Conservation (phyloP, 2,113 vertebrate species). For the Phylloscopus whistleri region DNA sequence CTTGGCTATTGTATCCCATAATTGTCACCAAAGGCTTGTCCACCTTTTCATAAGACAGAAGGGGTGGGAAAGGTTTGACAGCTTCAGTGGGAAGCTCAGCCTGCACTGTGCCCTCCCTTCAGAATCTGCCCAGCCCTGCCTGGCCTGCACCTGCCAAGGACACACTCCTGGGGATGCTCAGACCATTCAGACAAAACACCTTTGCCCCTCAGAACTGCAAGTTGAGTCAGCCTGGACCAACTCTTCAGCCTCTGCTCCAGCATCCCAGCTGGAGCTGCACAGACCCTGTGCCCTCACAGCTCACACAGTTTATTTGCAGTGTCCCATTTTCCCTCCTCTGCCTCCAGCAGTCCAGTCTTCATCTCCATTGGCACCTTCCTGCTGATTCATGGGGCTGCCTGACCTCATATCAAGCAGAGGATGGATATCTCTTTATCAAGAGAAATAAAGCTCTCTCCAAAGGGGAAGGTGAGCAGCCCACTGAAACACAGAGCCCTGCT, state of each 20-base stretch:
- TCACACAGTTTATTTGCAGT: background rate
- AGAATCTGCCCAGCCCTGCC: background rate
- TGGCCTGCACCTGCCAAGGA: background rate
- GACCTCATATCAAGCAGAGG: background rate
- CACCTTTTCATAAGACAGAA: background rate
- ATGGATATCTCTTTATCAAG: background rate
- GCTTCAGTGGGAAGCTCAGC: background rate
- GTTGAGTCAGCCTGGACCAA: background rate
- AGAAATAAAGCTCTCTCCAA: constrained; percentile 6
- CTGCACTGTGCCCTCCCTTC: background rate
- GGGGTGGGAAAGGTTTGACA: background rate
- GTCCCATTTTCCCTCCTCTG: background rate
- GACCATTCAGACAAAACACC: background rate
- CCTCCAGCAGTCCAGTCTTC: background rate
- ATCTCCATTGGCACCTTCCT: background rate
- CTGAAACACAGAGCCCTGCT: background rate
- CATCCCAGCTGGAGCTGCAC: background rate
- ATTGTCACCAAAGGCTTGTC: background rate
- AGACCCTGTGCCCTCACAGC: background rate
- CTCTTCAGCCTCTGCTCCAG: background rate
- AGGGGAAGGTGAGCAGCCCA: background rate
- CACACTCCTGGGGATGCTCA: background rate
- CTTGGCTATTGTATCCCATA: background rate
- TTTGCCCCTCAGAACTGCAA: background rate
- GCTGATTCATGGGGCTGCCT: background rate